Evolutionary conservation across 2,888 invertebrate species (phyloP).

Genomic region (Agrochola macilenta): DNA sequence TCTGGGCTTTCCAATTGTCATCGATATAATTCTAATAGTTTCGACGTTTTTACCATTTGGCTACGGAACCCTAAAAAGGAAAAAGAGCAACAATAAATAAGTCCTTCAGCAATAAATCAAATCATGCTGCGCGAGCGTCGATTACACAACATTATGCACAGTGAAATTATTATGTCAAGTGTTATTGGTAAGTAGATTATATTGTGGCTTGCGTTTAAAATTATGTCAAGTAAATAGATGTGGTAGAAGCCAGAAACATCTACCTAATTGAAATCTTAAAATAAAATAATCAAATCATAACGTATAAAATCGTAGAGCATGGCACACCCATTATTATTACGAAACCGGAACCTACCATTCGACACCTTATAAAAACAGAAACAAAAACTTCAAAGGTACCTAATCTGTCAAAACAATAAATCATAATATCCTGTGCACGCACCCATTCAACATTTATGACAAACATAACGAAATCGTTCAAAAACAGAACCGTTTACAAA

Average conservation of each 20-base stretch:
- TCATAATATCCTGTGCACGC: constrained; percentile 27
- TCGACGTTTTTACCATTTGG: background rate
- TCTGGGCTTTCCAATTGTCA: background rate
- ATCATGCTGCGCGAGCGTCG: constrained; percentile 38
- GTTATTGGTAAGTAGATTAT: background rate
- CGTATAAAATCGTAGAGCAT: background rate
- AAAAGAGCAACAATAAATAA: constrained; percentile 18
- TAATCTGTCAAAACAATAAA: constrained; percentile 15
- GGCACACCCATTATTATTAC: background rate
- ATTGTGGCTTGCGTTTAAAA: background rate
- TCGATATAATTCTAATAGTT: no score
- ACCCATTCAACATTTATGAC: background rate
- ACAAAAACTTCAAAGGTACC: background rate
- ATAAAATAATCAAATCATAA: no score
- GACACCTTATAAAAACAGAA: background rate
- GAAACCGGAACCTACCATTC: constrained; percentile 2
- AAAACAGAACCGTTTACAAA: constrained; percentile 18
- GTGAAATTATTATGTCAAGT: constrained; percentile 40
- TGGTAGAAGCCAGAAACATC: no score
- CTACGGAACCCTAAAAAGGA: background rate
- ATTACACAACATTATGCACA: constrained; percentile 43
- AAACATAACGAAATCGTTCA: background rate
- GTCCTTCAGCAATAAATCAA: constrained; percentile 48
- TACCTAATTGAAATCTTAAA: background rate
- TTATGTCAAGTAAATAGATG: background rate